These are phyloP conservation scores for Kryptolebias marmoratus DNA, from an alignment of 2,113 vertebrate genomes.

Conservation along the genomic window DNA sequence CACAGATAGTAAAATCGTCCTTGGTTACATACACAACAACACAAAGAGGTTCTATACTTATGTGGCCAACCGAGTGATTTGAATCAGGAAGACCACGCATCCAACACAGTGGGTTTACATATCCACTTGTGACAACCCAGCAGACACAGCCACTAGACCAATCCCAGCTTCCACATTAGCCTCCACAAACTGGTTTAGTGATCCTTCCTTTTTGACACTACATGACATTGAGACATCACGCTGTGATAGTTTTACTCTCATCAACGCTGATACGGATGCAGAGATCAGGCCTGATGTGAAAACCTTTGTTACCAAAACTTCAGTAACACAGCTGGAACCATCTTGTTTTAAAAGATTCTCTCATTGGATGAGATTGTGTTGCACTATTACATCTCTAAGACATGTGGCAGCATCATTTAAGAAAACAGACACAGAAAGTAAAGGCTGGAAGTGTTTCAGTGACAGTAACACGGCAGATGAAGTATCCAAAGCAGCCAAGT, in stretches of 20 bases:
- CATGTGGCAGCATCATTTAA: background rate
- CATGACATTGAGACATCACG: background rate
- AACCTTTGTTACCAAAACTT: background rate
- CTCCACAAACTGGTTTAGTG: background rate
- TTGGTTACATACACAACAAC: background rate
- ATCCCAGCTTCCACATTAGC: background rate
- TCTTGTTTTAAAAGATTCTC: too few species aligned
- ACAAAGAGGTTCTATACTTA: background rate
- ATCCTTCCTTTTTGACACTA: background rate
- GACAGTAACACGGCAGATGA: background rate
- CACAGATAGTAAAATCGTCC: background rate
- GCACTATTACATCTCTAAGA: too few species aligned
- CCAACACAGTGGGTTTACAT: background rate
- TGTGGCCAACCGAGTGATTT: background rate
- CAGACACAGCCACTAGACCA: background rate
- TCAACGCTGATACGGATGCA: background rate
- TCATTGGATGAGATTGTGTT: too few species aligned
- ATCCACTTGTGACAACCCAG: background rate
- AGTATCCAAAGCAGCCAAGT: background rate
- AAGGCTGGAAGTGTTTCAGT: conserved; percentile 1
- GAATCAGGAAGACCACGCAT: conserved; percentile 1
- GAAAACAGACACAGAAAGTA: background rate
- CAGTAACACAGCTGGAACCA: too few species aligned
- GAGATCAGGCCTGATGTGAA: background rate
- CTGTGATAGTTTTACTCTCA: background rate